Percentiles rank a stretch among this genome's conserved stretches.
These are phyloP conservation scores for Agrochola lychnidis DNA, from an alignment of 2,888 invertebrate genomes.

Conservation along the genomic window DNA sequence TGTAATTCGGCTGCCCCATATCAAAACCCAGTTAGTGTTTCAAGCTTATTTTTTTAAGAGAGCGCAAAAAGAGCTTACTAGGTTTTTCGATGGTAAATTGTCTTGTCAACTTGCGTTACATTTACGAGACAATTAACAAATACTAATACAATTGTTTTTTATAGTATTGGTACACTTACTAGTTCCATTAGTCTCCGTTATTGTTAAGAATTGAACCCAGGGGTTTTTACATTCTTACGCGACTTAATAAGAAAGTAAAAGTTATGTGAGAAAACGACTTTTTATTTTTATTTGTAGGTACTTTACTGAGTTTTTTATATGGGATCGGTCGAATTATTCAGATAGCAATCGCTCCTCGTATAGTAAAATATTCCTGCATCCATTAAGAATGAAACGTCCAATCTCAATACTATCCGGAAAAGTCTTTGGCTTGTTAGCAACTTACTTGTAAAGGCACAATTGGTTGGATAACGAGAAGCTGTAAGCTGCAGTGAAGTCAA, in stretches of 20 bases:
- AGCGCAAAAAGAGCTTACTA: not conserved
- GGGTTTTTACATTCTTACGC: too few species aligned
- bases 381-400: not conserved
- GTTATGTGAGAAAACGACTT: too few species aligned
- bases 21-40: not conserved
- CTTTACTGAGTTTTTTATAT: not conserved
- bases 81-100: not conserved
- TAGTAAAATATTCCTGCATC: not conserved
- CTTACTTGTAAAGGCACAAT: constrained; percentile 37
- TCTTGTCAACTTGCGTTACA: too few species aligned
- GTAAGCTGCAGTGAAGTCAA: constrained; percentile 11
- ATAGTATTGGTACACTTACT: too few species aligned
- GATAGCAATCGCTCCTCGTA: not conserved
- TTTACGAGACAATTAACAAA: too few species aligned
- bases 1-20: not conserved
- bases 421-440: not conserved
- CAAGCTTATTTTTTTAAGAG: not conserved
- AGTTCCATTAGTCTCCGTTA: not conserved
- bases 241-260: too few species aligned
- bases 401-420: not conserved
- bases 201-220: not conserved
- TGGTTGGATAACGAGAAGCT: not conserved
- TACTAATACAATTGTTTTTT: too few species aligned
- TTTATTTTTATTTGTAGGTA: too few species aligned
- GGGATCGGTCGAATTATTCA: not conserved